These are phyloP conservation scores for Caenorhabditis sp. DNA, from an alignment of 2,888 invertebrate species.

Conservation along the genomic window DNA sequence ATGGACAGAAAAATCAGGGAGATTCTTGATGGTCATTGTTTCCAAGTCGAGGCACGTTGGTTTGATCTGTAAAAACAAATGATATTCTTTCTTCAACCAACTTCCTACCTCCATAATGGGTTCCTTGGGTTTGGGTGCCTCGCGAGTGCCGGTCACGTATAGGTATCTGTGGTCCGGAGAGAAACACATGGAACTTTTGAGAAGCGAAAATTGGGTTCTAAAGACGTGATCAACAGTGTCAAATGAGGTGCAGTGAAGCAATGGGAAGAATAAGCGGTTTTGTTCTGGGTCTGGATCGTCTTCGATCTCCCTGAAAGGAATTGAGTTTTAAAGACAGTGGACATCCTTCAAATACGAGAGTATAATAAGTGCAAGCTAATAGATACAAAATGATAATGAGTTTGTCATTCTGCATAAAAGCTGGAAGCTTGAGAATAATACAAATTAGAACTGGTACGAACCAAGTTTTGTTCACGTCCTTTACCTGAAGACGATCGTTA, in stretches of 20 bases:
- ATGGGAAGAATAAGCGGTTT: constrained; percentile 28
- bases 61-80: neutral
- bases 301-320: neutral
- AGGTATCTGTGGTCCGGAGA: constrained; percentile 37
- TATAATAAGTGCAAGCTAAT: too few relatives aligned
- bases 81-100: neutral
- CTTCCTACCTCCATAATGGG: neutral
- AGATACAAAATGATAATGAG: too few relatives aligned
- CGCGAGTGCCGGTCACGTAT: constrained; percentile 27
- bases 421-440: too few relatives aligned
- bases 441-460: too few relatives aligned
- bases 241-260: constrained; percentile 7
- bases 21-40: constrained; percentile 18
- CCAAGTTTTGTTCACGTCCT: too few relatives aligned
- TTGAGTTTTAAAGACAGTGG: neutral
- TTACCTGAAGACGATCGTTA: too few relatives aligned
- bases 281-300: constrained; percentile 8
- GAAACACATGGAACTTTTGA: constrained; percentile 20
- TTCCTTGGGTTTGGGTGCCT: neutral
- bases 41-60: constrained; percentile 42
- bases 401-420: too few relatives aligned
- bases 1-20: constrained; percentile 14
- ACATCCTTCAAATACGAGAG: too few relatives aligned
- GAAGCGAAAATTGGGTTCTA: neutral
- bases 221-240: constrained; percentile 34